Percentiles rank a stretch among this genome's conserved stretches.
Conservation (phyloP, 2,797 vertebrate species). For the Carapus acus region DNA sequence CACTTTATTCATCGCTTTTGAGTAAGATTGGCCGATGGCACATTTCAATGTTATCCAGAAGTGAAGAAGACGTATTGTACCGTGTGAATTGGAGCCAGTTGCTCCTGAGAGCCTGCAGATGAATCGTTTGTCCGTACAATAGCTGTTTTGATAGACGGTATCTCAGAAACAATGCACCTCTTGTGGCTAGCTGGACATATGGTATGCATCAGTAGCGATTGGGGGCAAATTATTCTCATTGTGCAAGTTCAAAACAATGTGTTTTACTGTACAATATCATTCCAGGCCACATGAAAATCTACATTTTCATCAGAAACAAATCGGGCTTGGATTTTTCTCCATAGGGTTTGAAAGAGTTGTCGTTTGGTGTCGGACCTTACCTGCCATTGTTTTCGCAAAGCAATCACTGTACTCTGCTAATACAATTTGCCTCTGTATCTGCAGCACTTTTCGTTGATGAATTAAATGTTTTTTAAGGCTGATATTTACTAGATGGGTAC, state of each 20-base stretch:
- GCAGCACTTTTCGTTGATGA: not conserved
- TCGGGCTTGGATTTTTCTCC: not conserved
- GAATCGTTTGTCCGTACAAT: slow-evolving; percentile 49
- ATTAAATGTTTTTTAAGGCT: too few species aligned
- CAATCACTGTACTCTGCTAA: not conserved
- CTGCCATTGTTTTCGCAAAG: too few species aligned
- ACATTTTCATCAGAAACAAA: not conserved
- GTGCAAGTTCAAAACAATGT: slow-evolving; percentile 17
- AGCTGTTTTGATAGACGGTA: slow-evolving; percentile 38
- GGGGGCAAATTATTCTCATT: slow-evolving; percentile 34
- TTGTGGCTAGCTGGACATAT: slow-evolving; percentile 52
- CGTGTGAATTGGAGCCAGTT: slow-evolving; percentile 34
- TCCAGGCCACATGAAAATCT: slow-evolving; percentile 15
- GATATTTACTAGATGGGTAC: too few species aligned
- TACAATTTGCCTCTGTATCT: not conserved
- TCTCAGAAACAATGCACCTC: slow-evolving; percentile 49
- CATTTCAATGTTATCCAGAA: slow-evolving; percentile 44
- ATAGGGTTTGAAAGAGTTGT: slow-evolving; percentile 26
- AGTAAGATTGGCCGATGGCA: slow-evolving; percentile 20
- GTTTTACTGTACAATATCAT: slow-evolving; percentile 24
- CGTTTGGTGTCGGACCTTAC: slow-evolving; percentile 17
- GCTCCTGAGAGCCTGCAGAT: slow-evolving; percentile 27
- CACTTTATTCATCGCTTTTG: slow-evolving; percentile 37
- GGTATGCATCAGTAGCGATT: slow-evolving; percentile 47
- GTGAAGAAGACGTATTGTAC: slow-evolving; percentile 42